A percentile compares a stretch with the other conserved stretches of the same genome.
phyloP scores from a whole-genome alignment of 2,113 vertebrate species.

The Eira barbara region DNA sequence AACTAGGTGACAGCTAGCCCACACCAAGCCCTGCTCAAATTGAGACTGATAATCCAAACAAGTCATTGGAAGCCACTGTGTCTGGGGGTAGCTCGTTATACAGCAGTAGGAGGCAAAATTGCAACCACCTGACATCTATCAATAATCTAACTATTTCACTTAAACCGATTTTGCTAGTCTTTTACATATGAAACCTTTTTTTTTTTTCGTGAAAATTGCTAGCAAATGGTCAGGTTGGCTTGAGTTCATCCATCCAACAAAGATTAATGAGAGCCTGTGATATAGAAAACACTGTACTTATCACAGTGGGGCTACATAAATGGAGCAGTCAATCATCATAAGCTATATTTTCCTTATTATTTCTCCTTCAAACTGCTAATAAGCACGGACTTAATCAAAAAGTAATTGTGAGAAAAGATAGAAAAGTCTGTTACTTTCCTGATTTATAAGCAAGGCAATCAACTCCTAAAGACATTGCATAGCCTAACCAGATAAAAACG shows the following conservation, averaged over 20 bases:
- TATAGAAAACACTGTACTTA: constrained; percentile 38
- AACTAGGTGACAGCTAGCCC: neutral
- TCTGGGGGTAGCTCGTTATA: neutral
- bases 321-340: constrained; percentile 26
- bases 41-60: neutral
- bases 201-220: neutral
- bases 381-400: constrained; percentile 43
- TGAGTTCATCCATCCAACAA: constrained; percentile 38
- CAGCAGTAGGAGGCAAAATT: neutral
- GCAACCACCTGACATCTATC: constrained; percentile 14
- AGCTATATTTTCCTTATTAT: constrained; percentile 43
- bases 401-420: constrained; percentile 24
- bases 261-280: constrained; percentile 23
- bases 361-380: constrained; percentile 43
- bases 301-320: constrained; percentile 8
- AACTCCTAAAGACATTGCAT: neutral
- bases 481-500: constrained; percentile 17
- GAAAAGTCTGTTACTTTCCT: constrained; percentile 3
- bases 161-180: constrained; percentile 16
- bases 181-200: constrained; percentile 21
- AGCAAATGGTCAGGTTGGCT: constrained; percentile 43
- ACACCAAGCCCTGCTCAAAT: neutral
- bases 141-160: constrained; percentile 29
- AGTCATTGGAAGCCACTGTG: neutral
- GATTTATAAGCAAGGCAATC: constrained; percentile 32